These are phyloP conservation scores for Chydorus sphaericus DNA, from an alignment of 2,888 invertebrate genomes.

Conservation along the genomic window DNA sequence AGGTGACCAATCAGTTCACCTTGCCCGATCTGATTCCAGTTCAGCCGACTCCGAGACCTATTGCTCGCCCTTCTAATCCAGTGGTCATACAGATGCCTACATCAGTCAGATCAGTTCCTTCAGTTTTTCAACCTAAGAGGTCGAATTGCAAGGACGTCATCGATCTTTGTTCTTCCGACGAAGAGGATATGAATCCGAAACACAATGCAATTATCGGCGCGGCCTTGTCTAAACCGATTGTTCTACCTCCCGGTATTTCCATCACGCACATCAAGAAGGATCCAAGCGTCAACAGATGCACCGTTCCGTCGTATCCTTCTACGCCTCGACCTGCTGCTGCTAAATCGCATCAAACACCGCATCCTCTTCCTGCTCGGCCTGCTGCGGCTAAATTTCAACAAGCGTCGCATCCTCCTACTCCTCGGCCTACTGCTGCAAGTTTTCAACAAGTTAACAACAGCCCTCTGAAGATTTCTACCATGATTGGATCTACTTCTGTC, in stretches of 20 bases:
- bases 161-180: background rate
- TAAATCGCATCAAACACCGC: background rate
- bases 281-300: background rate
- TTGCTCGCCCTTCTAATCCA: background rate
- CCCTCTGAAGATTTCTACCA: background rate
- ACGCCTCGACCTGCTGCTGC: background rate
- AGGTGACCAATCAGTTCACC: background rate
- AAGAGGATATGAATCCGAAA: background rate
- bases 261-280: background rate
- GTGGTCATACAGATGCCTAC: background rate
- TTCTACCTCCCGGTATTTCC: constrained; percentile 8
- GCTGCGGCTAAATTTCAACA: background rate
- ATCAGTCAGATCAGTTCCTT: background rate
- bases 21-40: constrained; percentile 10
- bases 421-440: background rate
- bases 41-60: too few species aligned
- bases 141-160: background rate
- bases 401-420: background rate
- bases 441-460: background rate
- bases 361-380: background rate
- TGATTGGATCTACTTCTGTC: background rate
- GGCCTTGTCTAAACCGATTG: background rate
- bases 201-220: too few species aligned
- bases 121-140: background rate
- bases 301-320: too few species aligned